Percentiles rank a stretch among this genome's conserved stretches.
phyloP scores from a whole-genome alignment of 2,113 vertebrate species.

The Bubo bubo region DNA sequence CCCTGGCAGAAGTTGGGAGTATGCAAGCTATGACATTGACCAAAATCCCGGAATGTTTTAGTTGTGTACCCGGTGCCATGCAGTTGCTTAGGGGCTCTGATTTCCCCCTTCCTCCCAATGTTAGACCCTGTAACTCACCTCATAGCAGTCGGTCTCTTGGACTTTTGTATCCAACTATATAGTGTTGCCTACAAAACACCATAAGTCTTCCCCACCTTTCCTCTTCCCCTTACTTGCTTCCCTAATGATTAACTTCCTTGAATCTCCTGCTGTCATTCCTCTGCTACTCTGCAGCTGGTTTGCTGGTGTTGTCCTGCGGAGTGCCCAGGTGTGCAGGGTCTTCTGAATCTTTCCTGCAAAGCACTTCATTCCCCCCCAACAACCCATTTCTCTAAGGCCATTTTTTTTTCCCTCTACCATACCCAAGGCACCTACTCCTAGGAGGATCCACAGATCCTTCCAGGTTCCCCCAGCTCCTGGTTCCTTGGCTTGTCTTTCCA shows the following conservation, averaged over 20 bases:
- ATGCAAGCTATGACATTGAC: neutral
- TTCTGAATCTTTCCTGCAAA: neutral
- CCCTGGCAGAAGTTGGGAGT: neutral
- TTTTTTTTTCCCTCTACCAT: accelerated
- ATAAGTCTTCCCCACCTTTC: neutral
- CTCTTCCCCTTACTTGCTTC: neutral
- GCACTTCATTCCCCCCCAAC: neutral
- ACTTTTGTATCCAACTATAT: neutral
- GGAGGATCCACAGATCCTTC: neutral
- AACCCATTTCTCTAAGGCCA: neutral
- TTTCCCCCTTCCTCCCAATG: neutral
- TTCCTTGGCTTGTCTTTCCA: neutral
- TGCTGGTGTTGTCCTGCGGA: neutral
- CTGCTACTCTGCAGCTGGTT: neutral
- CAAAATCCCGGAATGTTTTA: neutral
- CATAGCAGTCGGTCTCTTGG: neutral
- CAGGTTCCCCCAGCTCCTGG: neutral
- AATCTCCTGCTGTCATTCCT: neutral
- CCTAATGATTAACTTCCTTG: neutral
- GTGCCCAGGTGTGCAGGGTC: neutral
- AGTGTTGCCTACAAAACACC: neutral
- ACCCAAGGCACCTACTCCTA: neutral
- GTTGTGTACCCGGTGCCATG: neutral
- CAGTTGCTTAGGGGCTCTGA: neutral
- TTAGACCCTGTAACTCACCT: neutral